Evolutionary conservation across 2,797 vertebrate genomes (phyloP), one percentile per base, ranked within the genome.

Genomic region (Phrynocephalus vlangalii): DNA sequence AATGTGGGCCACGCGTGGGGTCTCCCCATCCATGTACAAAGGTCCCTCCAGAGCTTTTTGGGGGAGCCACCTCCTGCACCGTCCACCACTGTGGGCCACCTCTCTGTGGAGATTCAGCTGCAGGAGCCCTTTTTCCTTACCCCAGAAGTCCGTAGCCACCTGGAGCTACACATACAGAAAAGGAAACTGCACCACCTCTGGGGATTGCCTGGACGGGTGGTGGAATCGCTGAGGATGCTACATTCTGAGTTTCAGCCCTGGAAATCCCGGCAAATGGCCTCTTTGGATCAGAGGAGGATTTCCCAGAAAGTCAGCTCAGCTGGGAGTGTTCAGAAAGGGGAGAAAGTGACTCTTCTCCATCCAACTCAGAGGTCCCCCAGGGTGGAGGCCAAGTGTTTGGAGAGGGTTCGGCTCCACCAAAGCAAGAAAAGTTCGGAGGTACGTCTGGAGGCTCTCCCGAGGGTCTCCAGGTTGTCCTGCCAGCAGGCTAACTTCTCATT

Each of bases 151-250:
- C 15, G 8, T 38, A 50, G 44, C 11, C 44, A 24, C 33, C 90
- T 95, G 22, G 94, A 95, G 8, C 38, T 76, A 44, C 94, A 94
- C 84, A 16, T 95, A 0, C 93, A 92, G 86, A 92, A 92, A 63
- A 84, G 85, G 92, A 85, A 89, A 72, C 92, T 94, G 82, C 92
- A 94, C 76, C 92, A 90, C 85, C 93, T n/a, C 10, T 94, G 93
- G 95, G 94, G 92, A 0, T 86, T 95, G 70, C 95, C 95, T 7
- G 90, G 83, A 30, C 90, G 89, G 15, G 92, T 95, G 28, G 92
- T 94, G 3, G 67, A 94, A 13, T 94, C 94, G 2, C n/a, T 93
- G 78, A 90, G 66, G 83, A 83, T 92, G 28, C 16, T 94, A 48
- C 88, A 81, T 89, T 4, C 60, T 6, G 73, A 38, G 56, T 60